Evolutionary conservation across 2,888 invertebrate genomes (phyloP).

Genomic region (Halictus ligatus): DNA sequence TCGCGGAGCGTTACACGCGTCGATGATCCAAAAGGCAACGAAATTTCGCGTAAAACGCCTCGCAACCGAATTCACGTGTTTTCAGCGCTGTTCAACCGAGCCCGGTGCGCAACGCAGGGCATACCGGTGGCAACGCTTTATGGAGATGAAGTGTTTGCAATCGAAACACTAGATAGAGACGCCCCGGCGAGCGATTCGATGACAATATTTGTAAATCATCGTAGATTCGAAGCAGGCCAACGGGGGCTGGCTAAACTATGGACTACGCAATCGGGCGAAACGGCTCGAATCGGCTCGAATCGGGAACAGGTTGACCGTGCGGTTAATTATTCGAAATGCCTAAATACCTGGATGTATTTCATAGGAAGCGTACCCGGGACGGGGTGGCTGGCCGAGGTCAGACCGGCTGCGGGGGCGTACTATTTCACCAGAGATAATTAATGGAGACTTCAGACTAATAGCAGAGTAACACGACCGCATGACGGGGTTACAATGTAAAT

Average conservation of each 20-base stretch:
- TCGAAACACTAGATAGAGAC: conserved; percentile 3
- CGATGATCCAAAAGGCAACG: not conserved
- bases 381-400: conserved; percentile 51
- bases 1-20: not conserved
- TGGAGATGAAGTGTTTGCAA: conserved; percentile 16
- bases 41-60: not conserved
- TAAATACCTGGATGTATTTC: conserved; percentile 78
- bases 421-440: conserved; percentile 74
- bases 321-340: conserved; percentile 78
- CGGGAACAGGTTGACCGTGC: conserved; percentile 33
- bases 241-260: conserved; percentile 9
- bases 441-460: conserved; percentile 73
- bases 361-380: conserved; percentile 59
- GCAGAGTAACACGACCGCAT: conserved; percentile 68
- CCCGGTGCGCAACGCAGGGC: not conserved
- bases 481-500: conserved; percentile 62
- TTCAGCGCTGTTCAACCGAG: not conserved
- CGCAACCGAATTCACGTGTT: not conserved
- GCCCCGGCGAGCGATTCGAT: conserved; percentile 10
- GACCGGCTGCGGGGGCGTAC: conserved; percentile 59
- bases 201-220: conserved; percentile 42
- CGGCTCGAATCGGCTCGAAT: conserved; percentile 28
- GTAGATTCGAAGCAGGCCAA: conserved; percentile 1
- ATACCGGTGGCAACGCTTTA: not conserved
- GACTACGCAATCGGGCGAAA: conserved; percentile 33